These are phyloP conservation scores for Gymnosoma rotundatum DNA, from an alignment of 2,888 invertebrate species.

Conservation along the genomic window DNA sequence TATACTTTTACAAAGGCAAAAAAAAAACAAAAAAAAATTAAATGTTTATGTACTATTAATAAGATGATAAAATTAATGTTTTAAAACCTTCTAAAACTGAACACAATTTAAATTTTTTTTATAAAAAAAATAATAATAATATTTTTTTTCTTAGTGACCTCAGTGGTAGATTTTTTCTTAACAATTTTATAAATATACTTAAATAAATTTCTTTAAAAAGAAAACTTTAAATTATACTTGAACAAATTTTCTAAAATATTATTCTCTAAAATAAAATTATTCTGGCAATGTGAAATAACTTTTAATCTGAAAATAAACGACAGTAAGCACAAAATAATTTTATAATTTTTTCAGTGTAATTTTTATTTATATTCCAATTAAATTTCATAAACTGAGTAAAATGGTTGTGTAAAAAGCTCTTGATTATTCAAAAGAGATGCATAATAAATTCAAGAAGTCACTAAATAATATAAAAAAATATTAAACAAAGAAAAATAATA, in stretches of 20 bases:
- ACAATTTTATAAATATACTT: neutral
- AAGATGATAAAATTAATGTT: constrained; percentile 5
- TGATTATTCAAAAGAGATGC: constrained; percentile 22
- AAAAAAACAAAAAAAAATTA: constrained; percentile 56
- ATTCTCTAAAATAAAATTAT: neutral
- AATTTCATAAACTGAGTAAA: neutral
- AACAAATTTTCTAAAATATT: too few species aligned
- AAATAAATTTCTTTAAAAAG: neutral
- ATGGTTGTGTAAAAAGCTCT: constrained; percentile 57
- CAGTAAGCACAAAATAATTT: neutral
- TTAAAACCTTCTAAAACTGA: constrained; percentile 18
- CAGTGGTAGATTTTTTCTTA: constrained; percentile 22
- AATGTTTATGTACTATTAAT: constrained; percentile 22
- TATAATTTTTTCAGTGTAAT: constrained; percentile 1
- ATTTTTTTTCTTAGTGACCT: constrained; percentile 39
- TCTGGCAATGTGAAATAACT: neutral
- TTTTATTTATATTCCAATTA: constrained; percentile 8
- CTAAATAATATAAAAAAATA: constrained; percentile 41
- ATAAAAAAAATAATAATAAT: neutral
- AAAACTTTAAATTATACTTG: too few species aligned
- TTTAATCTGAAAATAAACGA: neutral
- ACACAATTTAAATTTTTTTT: neutral
- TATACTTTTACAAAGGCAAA: constrained; percentile 79
- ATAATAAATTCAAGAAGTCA: constrained; percentile 48
- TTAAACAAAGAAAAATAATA: neutral